Conservation (phyloP, 2,888 invertebrate genomes). For the Tetranychus piercei region DNA sequence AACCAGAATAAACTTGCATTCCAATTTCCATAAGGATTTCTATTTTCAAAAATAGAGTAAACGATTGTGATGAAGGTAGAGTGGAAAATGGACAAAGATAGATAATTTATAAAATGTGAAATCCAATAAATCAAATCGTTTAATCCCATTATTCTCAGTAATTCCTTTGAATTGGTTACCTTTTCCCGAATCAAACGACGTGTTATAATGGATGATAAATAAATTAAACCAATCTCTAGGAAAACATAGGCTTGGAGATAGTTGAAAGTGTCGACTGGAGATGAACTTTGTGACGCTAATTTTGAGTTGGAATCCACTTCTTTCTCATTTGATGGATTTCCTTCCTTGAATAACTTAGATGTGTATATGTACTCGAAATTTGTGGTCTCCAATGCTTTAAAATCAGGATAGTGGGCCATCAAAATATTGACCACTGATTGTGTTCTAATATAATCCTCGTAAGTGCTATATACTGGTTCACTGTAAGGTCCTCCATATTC, state of each 20-base stretch:
- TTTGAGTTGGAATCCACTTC: too few relatives aligned
- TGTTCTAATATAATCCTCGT: background rate
- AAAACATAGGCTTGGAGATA: too few relatives aligned
- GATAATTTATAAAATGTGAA: slow-evolving; percentile 20
- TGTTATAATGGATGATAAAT: too few relatives aligned
- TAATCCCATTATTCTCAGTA: slow-evolving; percentile 27
- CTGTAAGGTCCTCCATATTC: background rate
- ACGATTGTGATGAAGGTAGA: slow-evolving; percentile 13
- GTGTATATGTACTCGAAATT: background rate
- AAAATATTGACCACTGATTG: background rate
- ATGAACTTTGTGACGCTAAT: too few relatives aligned
- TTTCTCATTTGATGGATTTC: background rate
- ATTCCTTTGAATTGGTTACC: slow-evolving; percentile 23
- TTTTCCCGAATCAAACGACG: slow-evolving; percentile 22
- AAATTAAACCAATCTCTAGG: too few relatives aligned
- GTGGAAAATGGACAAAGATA: slow-evolving; percentile 20
- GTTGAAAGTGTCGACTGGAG: too few relatives aligned
- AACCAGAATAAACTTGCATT: background rate
- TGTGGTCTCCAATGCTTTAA: background rate
- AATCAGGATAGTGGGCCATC: background rate
- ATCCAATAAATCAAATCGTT: slow-evolving; percentile 25
- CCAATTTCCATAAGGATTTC: background rate
- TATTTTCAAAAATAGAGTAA: background rate
- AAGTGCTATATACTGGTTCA: background rate
- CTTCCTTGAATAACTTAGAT: background rate